Evolutionary conservation across 1,140 invertebrate species (phyloP), one percentile per base, ranked within the genome.

Genomic region (Trachymyrmex cornetzi): DNA sequence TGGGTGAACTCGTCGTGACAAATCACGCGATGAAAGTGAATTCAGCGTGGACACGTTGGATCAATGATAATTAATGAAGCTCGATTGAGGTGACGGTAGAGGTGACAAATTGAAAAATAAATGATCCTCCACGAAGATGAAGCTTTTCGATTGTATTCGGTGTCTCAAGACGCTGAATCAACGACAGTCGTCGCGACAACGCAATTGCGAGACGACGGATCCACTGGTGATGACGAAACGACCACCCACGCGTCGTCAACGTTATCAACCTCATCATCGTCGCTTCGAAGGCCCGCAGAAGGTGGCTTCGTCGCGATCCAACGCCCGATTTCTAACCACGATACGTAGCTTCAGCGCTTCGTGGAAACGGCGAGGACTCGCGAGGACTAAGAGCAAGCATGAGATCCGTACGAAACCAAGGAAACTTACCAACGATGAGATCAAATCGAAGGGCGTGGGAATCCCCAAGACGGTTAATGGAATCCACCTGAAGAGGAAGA

Each of bases 161-260:
- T 95, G 95, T 75, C 67, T 95, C 3, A 66, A 79, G 3, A 81
- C 84, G 27, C 27, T 57, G 53, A 16, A 55, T 77, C 24, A 64
- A 87, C 16, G 88, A 89, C 12, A 19, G 88, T 53, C 48, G 85
- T 2, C 86, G 90, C 14, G 55, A 81, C 19, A 38, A 53, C 34
- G 48, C 30, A 14, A 69, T 59, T 30, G 87, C 38, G 91, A 93
- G 59, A 89, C 89, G 19, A 88, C 91, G 16, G 93, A 94, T 89
- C 93, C 94, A 2, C 75, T 95, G 61, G 89, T 94, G 16, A 93
- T 93, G 27, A 94, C 94, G 50, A 95, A 94, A 69, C 88, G 92
- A 4, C 93, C 94, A 0, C 6, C 22, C 12, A 24, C 50, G 24
- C 72, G 57, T 19, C n/a, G 66, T 59, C 34, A 59, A 27, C 71